Base-by-base conservation (phyloP, 1,140 invertebrate species). In the Papilio glaucus region DNA sequence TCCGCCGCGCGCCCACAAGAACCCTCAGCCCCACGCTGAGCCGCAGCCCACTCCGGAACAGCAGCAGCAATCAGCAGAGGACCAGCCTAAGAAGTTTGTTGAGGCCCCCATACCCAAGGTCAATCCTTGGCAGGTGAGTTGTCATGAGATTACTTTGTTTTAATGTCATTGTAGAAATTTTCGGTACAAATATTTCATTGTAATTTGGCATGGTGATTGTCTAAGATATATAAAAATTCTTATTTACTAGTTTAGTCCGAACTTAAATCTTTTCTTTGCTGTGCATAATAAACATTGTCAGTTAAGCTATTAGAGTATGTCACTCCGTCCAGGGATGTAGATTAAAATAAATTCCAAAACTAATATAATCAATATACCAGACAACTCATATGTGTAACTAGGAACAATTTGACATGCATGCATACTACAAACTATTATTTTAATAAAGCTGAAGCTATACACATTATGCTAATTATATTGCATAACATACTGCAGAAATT, bases 31-130 rank as follows among this genome's bases (percentile, higher is more conserved):
- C 13, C 83, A 85, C 10, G 45, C 78, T 1, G 87, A 91, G 29
- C 79, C 85, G 0, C 86, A 85, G 68, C 77, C 80, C 0, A 74
- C 82, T 0, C 37, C 79, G n/a, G 88, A 89, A 10, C 85, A 88
- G 67, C 85, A 83, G 67, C 83, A 83, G 42, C 79, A 83, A 18
- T 65, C 86, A 6, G 73, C 81, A 5, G 88, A 88, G 0, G 72
- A 81, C 2, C 90, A 94, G 72, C 89, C 89, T 0, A 94, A 94
- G 84, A 94, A 94, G 84, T 95, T 95, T 85, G 94, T 95, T 6
- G 94, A 94, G 78, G 94, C 94, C 26, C 94, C 94, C 9, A 90
- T 95, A 73, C 94, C 94, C 0, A 94, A 95, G 89, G 94, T 94
- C 63, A 95, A 95, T 84, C 94, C 94, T 67, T 95, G 94, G 94